phyloP scores from a whole-genome alignment of 1,140 invertebrate genomes.

The Nasonia vitripennis region DNA sequence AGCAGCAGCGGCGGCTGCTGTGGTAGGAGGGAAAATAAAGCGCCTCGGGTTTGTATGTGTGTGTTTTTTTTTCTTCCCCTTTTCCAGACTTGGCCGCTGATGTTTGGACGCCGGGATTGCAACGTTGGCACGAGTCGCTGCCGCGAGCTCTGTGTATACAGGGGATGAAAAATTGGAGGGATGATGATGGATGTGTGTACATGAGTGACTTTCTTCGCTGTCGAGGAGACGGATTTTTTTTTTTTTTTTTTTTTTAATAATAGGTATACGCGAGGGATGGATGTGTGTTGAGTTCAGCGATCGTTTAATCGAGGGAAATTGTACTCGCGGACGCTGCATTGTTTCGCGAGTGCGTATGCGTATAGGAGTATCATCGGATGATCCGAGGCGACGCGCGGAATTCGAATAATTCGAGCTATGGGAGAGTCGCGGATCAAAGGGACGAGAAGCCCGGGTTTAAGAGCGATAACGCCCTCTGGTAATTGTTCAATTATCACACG shows the following conservation, averaged over 20 bases:
- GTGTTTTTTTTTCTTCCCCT: background rate
- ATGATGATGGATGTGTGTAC: background rate
- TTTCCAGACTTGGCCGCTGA: background rate
- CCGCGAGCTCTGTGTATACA: too few relatives aligned
- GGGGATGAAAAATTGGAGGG: too few relatives aligned
- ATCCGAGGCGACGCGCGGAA: constrained; percentile 2
- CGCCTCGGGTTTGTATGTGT: too few relatives aligned
- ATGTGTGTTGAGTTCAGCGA: background rate
- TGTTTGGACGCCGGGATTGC: too few relatives aligned
- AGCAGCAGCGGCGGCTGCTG: background rate
- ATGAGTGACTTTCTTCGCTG: too few relatives aligned
- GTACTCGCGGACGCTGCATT: background rate
- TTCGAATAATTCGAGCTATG: constrained; percentile 10
- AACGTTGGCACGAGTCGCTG: background rate
- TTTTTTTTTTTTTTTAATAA: too few relatives aligned
- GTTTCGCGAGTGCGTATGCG: background rate
- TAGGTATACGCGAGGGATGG: too few relatives aligned
- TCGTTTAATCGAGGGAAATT: constrained; percentile 23
- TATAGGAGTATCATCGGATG: background rate
- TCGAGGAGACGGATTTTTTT: too few relatives aligned
- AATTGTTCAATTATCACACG: constrained; percentile 15
- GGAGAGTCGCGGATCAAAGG: background rate
- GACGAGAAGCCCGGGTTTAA: background rate
- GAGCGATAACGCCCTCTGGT: background rate
- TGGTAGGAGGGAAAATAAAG: background rate